phyloP scores from a whole-genome alignment of 2,888 invertebrate genomes.

The Rhogogaster chlorosoma region DNA sequence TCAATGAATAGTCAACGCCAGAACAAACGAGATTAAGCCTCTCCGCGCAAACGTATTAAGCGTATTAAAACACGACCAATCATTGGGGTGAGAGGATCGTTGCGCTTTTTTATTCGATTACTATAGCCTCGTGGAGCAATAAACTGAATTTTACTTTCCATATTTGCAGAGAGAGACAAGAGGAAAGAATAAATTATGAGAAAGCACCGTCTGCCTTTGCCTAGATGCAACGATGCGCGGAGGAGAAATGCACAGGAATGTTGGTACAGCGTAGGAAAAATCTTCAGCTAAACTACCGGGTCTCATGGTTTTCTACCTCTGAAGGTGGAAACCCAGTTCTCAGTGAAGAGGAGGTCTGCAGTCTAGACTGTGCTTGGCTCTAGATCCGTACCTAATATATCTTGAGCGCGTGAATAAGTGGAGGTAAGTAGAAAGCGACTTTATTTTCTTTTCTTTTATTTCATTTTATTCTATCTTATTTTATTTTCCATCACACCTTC shows the following conservation, averaged over 20 bases:
- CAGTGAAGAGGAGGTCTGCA: not conserved
- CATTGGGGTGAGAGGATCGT: not conserved
- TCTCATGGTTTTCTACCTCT: not conserved
- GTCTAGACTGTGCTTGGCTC: conserved; percentile 9
- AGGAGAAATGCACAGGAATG: not conserved
- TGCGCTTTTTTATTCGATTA: not conserved
- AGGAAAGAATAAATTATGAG: not conserved
- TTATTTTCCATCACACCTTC: conserved; percentile 22
- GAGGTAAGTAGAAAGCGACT: not conserved
- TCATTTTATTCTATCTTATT: not conserved
- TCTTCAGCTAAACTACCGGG: not conserved
- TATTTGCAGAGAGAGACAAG: not conserved
- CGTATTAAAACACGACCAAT: not conserved
- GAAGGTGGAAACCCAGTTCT: not conserved
- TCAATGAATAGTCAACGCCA: not conserved
- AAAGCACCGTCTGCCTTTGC: conserved; percentile 2
- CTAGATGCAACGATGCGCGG: not conserved
- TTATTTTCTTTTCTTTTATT: not conserved
- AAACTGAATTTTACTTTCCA: not conserved
- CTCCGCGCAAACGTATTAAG: not conserved
- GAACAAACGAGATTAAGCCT: not conserved
- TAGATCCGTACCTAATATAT: conserved; percentile 22
- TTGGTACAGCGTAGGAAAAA: not conserved
- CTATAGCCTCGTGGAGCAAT: not conserved
- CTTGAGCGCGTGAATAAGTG: conserved; percentile 22